These are phyloP conservation scores for Geodia barretti DNA, from an alignment of 37 sponge, comb jelly and placozoan species.

Conservation along the genomic window DNA sequence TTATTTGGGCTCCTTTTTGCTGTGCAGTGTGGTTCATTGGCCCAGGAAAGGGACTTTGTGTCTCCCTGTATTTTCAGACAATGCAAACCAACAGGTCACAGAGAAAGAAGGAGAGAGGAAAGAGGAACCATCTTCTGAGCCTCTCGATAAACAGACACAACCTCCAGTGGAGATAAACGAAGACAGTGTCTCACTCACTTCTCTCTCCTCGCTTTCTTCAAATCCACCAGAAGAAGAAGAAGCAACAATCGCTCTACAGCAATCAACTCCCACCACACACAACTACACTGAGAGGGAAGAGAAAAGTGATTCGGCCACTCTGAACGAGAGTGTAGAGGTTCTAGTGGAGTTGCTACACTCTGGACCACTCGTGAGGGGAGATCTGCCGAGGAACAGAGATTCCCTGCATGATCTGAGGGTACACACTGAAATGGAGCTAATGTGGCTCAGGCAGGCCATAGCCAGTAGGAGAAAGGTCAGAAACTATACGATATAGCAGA, in stretches of 20 bases:
- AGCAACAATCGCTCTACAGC: background rate
- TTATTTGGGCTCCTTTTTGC: no score
- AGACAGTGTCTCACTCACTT: background rate
- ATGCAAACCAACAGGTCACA: no score
- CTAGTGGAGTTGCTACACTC: background rate
- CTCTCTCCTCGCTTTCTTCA: background rate
- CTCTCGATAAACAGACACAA: background rate
- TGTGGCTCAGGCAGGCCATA: conserved; percentile 86
- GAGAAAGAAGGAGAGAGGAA: no score
- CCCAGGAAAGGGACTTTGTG: conserved; percentile 29
- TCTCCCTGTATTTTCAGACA: conserved; percentile 16
- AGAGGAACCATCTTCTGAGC: no score
- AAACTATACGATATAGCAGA: no score
- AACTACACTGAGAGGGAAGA: background rate
- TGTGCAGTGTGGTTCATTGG: conserved; percentile 17
- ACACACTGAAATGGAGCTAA: conserved; percentile 70
- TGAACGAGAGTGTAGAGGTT: background rate
- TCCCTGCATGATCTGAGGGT: conserved; percentile 39
- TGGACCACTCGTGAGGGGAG: background rate
- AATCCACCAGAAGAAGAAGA: background rate
- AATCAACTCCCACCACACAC: background rate
- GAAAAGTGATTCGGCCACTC: background rate
- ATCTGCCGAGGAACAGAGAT: conserved; percentile 37
- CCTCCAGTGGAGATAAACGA: background rate
- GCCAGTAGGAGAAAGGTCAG: conserved; percentile 72